A percentile compares a stretch with the other conserved stretches of the same genome.
phyloP scores from a whole-genome alignment of 2,797 vertebrate genomes.

The Galagoides demidoff region DNA sequence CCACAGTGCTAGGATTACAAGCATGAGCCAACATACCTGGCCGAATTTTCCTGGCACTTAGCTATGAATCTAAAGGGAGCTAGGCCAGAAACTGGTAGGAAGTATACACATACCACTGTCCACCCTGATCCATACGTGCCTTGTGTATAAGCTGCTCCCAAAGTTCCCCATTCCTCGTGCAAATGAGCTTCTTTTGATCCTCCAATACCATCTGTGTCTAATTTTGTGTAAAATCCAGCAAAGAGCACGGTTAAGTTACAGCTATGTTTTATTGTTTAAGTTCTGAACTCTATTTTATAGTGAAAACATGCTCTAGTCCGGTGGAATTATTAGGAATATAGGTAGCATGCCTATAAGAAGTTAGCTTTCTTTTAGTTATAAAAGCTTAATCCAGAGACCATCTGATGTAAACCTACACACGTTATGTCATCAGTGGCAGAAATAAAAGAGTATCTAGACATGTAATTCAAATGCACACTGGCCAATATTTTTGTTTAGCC shows the following conservation, averaged over 20 bases:
- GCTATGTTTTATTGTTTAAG: not conserved
- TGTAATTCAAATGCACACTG: not conserved
- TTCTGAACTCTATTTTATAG: not conserved
- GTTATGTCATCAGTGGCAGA: not conserved
- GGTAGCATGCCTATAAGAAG: not conserved
- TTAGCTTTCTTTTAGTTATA: not conserved
- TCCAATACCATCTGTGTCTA: not conserved
- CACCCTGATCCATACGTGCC: not conserved
- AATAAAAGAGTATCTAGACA: not conserved
- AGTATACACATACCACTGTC: not conserved
- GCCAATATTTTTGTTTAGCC: not conserved
- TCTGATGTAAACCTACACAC: not conserved
- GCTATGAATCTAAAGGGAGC: not conserved
- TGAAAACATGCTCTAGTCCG: not conserved
- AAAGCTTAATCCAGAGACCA: not conserved
- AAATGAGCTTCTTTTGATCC: not conserved
- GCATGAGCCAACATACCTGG: not conserved
- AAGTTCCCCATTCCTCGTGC: not conserved
- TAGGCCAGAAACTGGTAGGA: not conserved
- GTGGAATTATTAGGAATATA: not conserved
- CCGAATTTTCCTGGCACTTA: conserved; percentile 27
- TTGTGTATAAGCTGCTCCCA: not conserved
- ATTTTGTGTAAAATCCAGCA: not conserved
- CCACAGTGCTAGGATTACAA: not conserved
- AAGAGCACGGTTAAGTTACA: not conserved